Base-by-base conservation (phyloP, 2,888 invertebrate species). In the Muschampia plurimacula region DNA sequence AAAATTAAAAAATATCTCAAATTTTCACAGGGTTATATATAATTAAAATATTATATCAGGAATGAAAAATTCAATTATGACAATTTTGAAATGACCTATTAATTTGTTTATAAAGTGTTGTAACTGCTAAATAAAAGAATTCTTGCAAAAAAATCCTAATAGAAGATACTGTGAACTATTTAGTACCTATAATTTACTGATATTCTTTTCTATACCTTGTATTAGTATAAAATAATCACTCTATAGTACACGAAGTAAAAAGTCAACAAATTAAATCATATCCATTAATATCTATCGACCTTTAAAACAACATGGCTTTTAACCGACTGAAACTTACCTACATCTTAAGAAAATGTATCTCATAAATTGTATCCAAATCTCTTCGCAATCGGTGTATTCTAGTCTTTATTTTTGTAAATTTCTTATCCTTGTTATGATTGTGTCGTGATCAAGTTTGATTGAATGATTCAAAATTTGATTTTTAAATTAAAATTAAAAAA, bases 361-460 rank as follows among this genome's bases (percentile, higher is more conserved):
- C 67, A 72, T 55, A 71, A 55, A 44, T 72, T 72, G 72, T 67
- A 46, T 72, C 63, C 63, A 64, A 63, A 67, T 64, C 73, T 75
- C 77, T 77, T 81, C 83, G 81, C 81, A 87, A 92, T 92, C 90
- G 91, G 91, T 91, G 90, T 89, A 89, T 86, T 93, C 92, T 92
- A 92, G 92, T 91, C 91, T 87, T 32, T 90, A 85, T 79, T 84
- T 88, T 86, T 84, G 77, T 80, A 81, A 80, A 83, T 82, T 83
- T 81, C 78, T 81, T 81, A 79, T 76, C 71, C 74, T 75, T 74
- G 77, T 78, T 80, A 77, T 76, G 74, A 78, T 52, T 66, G 77
- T 80, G 83, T 84, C 83, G 83, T 84, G 83, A 80, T 74, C 74
- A 60, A 76, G 73, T 79, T 72, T 72, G 72, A 74, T 77, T 74